Evolutionary conservation across 1,140 invertebrate genomes (phyloP).

Genomic region (Zaprionus ghesquierei): DNA sequence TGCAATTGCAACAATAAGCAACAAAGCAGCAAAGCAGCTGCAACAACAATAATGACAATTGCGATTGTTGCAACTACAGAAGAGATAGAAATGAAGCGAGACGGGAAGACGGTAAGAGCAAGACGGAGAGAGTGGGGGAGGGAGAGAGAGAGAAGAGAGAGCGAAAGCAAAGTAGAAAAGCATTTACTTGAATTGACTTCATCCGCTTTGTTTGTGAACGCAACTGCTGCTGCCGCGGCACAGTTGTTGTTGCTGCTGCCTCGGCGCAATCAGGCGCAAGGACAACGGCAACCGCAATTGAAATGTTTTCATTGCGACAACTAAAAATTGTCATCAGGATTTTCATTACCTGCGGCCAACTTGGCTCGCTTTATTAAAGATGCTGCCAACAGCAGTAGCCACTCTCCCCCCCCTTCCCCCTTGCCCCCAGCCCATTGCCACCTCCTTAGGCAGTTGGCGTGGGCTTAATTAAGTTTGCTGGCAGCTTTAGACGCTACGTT

Average conservation of each 20-base stretch:
- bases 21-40: slow-evolving; percentile 30
- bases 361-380: slow-evolving; percentile 75
- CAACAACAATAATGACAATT: slow-evolving; percentile 49
- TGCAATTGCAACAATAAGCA: slow-evolving; percentile 47
- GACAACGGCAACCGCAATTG: slow-evolving; percentile 64
- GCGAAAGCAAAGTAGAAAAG: slow-evolving; percentile 42
- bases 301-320: slow-evolving; percentile 79
- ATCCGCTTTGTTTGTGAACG: slow-evolving; percentile 63
- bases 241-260: slow-evolving; percentile 19
- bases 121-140: neutral
- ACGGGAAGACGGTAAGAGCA: neutral
- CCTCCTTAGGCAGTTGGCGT: slow-evolving; percentile 60
- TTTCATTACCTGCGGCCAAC: slow-evolving; percentile 78
- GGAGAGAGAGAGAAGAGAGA: neutral
- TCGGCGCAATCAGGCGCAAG: neutral
- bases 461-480: slow-evolving; percentile 74
- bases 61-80: slow-evolving; percentile 45
- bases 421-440: neutral
- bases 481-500: slow-evolving; percentile 30
- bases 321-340: slow-evolving; percentile 80
- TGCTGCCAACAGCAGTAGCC: slow-evolving; percentile 25
- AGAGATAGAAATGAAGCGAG: neutral
- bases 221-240: slow-evolving; percentile 17
- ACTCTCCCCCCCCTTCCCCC: neutral
- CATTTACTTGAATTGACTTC: slow-evolving; percentile 75